These are phyloP conservation scores for Austrolebias charrua DNA, from an alignment of 2,797 vertebrate genomes.

Conservation along the genomic window DNA sequence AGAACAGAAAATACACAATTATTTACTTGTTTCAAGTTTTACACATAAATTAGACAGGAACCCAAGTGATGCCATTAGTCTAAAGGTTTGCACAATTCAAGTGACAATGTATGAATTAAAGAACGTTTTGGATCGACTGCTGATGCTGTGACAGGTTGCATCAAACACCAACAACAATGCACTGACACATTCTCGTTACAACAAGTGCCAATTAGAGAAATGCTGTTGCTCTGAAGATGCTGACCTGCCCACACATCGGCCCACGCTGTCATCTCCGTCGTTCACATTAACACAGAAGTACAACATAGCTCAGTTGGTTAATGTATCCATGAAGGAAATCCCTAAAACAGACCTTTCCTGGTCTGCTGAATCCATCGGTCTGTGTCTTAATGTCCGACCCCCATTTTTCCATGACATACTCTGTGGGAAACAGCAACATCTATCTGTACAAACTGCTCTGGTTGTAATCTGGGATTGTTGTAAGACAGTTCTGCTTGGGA, in stretches of 20 bases:
- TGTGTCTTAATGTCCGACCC: slow-evolving; percentile 22
- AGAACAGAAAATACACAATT: slow-evolving; percentile 53
- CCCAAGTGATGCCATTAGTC: slow-evolving; percentile 31
- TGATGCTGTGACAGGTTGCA: slow-evolving; percentile 37
- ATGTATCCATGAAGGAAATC: slow-evolving; percentile 48
- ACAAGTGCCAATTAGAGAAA: slow-evolving; percentile 70
- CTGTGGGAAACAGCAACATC: slow-evolving; percentile 28
- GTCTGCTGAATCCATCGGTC: slow-evolving; percentile 59
- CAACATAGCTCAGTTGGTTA: slow-evolving; percentile 9
- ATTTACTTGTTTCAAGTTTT: slow-evolving; percentile 49
- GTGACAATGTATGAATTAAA: slow-evolving; percentile 42
- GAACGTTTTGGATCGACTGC: slow-evolving; percentile 42
- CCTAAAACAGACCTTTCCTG: slow-evolving; percentile 52
- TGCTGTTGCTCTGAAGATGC: slow-evolving; percentile 43
- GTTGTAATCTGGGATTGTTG: slow-evolving; percentile 26
- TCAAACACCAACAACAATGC: slow-evolving; percentile 43
- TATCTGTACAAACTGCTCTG: slow-evolving; percentile 6
- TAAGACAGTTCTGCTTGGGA: slow-evolving; percentile 13
- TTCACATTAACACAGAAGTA: neutral
- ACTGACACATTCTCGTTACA: slow-evolving; percentile 34
- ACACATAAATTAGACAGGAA: slow-evolving; percentile 54
- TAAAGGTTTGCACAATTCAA: slow-evolving; percentile 36
- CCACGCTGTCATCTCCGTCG: slow-evolving; percentile 16
- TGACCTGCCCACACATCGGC: slow-evolving; percentile 40
- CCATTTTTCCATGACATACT: slow-evolving; percentile 27